These are phyloP conservation scores for Stenichneumon culpator DNA, from an alignment of 2,888 invertebrate species.

Conservation along the genomic window DNA sequence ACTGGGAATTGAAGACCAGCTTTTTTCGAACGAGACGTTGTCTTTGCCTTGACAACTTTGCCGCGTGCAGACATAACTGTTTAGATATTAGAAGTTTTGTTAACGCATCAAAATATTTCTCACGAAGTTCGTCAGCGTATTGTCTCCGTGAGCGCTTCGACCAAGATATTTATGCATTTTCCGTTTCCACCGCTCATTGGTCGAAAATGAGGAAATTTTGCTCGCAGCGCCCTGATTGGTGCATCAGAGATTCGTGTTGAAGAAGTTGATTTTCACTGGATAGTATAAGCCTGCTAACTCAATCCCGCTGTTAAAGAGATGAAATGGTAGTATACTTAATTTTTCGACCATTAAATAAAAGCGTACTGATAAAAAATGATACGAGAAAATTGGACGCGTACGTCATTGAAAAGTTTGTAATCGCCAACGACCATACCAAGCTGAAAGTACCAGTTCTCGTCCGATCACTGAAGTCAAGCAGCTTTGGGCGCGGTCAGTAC, in stretches of 20 bases:
- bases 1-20: not conserved
- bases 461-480: too few relatives aligned
- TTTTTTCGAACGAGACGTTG: not conserved
- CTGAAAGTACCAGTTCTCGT: too few relatives aligned
- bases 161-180: not conserved
- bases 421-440: not conserved
- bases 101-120: not conserved
- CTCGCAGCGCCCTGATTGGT: not conserved
- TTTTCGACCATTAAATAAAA: not conserved
- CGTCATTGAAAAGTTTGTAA: not conserved
- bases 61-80: not conserved
- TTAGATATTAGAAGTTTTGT: not conserved
- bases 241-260: not conserved
- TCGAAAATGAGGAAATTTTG: not conserved
- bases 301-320: not conserved
- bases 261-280: not conserved
- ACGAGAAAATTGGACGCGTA: not conserved
- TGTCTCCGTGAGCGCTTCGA: constrained; percentile 54
- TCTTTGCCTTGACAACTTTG: not conserved
- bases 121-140: not conserved
- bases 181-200: not conserved
- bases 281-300: not conserved
- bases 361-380: not conserved
- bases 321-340: not conserved
- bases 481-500: not conserved